phyloP scores from a whole-genome alignment of 1,140 invertebrate species.

The Pararge aegeria region DNA sequence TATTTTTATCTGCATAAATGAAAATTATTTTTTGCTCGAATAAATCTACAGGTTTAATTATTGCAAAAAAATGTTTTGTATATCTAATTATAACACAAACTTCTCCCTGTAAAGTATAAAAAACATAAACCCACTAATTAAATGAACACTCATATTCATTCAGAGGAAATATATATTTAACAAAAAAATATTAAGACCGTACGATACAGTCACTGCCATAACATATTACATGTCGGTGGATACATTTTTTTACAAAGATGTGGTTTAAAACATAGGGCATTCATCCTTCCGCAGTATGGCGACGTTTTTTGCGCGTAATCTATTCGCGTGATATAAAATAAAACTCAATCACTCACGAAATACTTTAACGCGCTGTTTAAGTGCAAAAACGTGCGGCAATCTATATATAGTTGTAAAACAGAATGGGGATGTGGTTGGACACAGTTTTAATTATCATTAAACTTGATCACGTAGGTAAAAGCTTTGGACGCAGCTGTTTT shows the following conservation, averaged over 20 bases:
- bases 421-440: constrained; percentile 11
- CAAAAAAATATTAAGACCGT: no score
- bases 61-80: no score
- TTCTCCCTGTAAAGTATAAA: no score
- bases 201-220: no score
- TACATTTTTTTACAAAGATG: neutral
- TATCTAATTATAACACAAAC: no score
- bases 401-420: constrained; percentile 28
- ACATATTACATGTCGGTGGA: no score
- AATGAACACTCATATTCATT: no score
- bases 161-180: no score
- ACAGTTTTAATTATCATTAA: constrained; percentile 44
- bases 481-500: constrained; percentile 38
- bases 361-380: constrained; percentile 38
- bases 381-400: constrained; percentile 38
- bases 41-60: no score
- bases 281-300: constrained; percentile 11
- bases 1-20: no score
- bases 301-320: constrained; percentile 12
- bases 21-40: no score
- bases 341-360: constrained; percentile 43
- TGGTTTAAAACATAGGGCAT: neutral
- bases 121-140: no score
- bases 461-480: constrained; percentile 38
- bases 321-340: constrained; percentile 35